Evolutionary conservation across 2,888 invertebrate genomes (phyloP).

Genomic region (Cecidostiba fungosa): DNA sequence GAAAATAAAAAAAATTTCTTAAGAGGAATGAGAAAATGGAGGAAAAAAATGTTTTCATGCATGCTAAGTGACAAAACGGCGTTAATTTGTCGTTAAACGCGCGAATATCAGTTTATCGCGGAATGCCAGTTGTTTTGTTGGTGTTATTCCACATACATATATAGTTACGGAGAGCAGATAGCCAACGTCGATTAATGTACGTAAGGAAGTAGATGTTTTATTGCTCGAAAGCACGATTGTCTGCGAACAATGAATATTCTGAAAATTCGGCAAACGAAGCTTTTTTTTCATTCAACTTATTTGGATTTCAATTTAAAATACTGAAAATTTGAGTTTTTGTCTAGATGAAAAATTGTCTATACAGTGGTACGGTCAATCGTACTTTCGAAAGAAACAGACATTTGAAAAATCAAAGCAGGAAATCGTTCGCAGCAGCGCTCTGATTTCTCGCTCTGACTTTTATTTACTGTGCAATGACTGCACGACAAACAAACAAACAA

Average conservation of each 20-base stretch:
- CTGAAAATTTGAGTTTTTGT: neutral
- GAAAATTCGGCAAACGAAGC: neutral
- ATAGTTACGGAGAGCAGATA: slow-evolving; percentile 20
- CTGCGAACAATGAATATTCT: slow-evolving; percentile 1
- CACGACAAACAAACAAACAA: slow-evolving; percentile 46
- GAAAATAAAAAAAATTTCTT: slow-evolving; percentile 43
- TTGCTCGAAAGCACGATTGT: slow-evolving; percentile 54
- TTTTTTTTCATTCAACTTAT: neutral
- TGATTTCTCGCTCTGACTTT: slow-evolving; percentile 32
- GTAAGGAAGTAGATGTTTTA: slow-evolving; percentile 53
- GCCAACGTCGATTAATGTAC: slow-evolving; percentile 37
- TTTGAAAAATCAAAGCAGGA: slow-evolving; percentile 33
- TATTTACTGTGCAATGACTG: slow-evolving; percentile 26
- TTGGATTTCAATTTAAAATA: neutral
- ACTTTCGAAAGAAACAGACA: slow-evolving; percentile 34
- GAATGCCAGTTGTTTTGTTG: slow-evolving; percentile 54
- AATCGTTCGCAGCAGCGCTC: neutral
- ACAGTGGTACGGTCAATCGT: slow-evolving; percentile 21
- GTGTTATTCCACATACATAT: slow-evolving; percentile 47
- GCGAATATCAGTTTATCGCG: slow-evolving; percentile 38
- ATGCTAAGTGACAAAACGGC: slow-evolving; percentile 33
- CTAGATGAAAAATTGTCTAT: neutral
- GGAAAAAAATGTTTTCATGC: slow-evolving; percentile 53
- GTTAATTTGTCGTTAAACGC: slow-evolving; percentile 54
- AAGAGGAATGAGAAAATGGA: slow-evolving; percentile 40